Conservation (phyloP, 2,113 vertebrate genomes). For the Acrocephalus kingi region DNA sequence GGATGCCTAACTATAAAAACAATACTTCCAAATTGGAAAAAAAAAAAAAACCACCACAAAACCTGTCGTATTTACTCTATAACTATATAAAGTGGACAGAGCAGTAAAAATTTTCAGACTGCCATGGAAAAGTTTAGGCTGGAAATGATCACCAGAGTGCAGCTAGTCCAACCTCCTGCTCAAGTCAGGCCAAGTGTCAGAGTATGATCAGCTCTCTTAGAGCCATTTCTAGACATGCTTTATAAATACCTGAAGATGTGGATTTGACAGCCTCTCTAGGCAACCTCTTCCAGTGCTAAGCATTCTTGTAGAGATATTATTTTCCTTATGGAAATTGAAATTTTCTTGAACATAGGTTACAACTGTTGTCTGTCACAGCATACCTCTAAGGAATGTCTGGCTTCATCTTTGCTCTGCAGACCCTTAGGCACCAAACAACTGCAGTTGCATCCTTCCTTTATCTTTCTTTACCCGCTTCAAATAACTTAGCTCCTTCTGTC, state of each 20-base stretch:
- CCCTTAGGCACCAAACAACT: not conserved
- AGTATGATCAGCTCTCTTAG: not conserved
- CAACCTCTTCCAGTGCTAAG: not conserved
- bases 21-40: not conserved
- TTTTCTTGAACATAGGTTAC: not conserved
- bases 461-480: not conserved
- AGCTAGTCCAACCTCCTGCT: not conserved
- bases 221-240: not conserved
- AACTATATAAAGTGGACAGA: not conserved
- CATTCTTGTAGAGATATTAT: not conserved
- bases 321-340: not conserved
- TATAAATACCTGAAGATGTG: not conserved
- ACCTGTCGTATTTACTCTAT: not conserved
- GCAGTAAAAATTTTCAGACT: not conserved
- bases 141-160: not conserved
- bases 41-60: not conserved
- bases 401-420: not conserved
- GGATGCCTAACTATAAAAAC: not conserved
- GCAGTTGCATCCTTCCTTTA: not conserved
- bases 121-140: not conserved
- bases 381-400: not conserved
- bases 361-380: not conserved
- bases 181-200: not conserved
- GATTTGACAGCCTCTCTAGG: not conserved
- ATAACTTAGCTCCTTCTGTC: not conserved